Evolutionary conservation across 2,797 vertebrate genomes (phyloP).

Genomic region (Tapirus indicus): DNA sequence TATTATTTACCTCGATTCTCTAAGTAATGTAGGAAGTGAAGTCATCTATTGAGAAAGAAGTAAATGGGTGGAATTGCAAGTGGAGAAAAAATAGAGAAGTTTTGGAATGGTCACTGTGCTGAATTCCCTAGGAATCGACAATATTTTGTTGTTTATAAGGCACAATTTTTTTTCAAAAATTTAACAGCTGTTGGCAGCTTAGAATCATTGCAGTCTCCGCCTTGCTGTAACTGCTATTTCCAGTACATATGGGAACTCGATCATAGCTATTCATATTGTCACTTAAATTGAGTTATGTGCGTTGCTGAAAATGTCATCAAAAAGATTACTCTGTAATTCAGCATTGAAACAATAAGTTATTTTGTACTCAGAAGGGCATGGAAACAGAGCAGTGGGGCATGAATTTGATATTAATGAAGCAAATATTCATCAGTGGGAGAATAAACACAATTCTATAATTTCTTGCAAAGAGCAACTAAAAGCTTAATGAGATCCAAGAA

Average conservation of each 20-base stretch:
- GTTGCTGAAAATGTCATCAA: constrained; percentile 70
- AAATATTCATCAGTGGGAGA: constrained; percentile 37
- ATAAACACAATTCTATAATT: constrained; percentile 43
- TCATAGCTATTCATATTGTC: constrained; percentile 20
- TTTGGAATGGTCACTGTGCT: background rate
- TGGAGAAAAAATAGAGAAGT: background rate
- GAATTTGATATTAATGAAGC: constrained; percentile 62
- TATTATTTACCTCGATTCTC: background rate
- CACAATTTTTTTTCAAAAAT: background rate
- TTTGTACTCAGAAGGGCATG: constrained; percentile 39
- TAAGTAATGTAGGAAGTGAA: background rate
- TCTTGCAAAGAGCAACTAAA: constrained; percentile 36
- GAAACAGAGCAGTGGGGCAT: background rate
- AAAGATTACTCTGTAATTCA: constrained; percentile 60
- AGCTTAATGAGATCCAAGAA: constrained; percentile 18
- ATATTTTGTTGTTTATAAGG: constrained; percentile 1
- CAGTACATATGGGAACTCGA: background rate
- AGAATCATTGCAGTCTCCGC: background rate
- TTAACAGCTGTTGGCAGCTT: constrained; percentile 13
- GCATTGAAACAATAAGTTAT: constrained; percentile 53
- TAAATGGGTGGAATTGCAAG: background rate
- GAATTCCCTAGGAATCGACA: background rate
- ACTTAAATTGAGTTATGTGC: constrained; percentile 62
- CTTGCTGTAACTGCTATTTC: constrained; percentile 32
- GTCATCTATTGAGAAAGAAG: background rate